Conservation (phyloP, 2,797 vertebrate species). For the Poeciliopsis gracilis region DNA sequence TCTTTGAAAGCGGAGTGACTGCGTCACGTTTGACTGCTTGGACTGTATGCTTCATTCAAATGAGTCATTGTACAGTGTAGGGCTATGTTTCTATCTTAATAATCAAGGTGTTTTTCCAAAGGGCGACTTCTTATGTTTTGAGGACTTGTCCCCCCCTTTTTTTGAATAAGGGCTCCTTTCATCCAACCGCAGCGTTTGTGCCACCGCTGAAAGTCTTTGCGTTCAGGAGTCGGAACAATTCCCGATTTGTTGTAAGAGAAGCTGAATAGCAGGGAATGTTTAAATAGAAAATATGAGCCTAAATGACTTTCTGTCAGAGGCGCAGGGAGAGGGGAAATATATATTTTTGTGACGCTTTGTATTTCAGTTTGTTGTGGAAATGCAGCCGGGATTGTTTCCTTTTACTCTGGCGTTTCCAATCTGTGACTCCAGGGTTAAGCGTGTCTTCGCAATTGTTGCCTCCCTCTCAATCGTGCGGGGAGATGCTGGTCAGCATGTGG, state of each 20-base stretch:
- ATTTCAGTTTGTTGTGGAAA: conserved; percentile 17
- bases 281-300: conserved; percentile 74
- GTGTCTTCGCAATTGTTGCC: conserved; percentile 9
- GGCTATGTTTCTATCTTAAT: conserved; percentile 75
- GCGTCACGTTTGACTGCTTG: conserved; percentile 42
- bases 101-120: conserved; percentile 76
- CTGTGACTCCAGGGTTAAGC: neutral
- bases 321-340: conserved; percentile 23
- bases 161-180: conserved; percentile 79
- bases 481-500: conserved; percentile 83
- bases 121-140: conserved; percentile 78
- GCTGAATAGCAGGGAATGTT: conserved; percentile 77
- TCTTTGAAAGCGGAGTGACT: conserved; percentile 9
- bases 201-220: conserved; percentile 81
- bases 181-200: conserved; percentile 82
- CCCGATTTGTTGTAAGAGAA: conserved; percentile 83
- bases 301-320: conserved; percentile 58
- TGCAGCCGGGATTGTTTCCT: conserved; percentile 8
- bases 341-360: conserved; percentile 10
- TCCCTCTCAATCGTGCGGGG: conserved; percentile 27
- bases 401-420: neutral
- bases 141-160: conserved; percentile 69
- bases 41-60: conserved; percentile 66
- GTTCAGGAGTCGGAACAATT: conserved; percentile 83
- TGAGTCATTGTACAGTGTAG: conserved; percentile 64